Percentiles rank a stretch among this genome's conserved stretches.
Evolutionary conservation across 2,888 invertebrate genomes (phyloP).

Genomic region (Campoplex capitator): DNA sequence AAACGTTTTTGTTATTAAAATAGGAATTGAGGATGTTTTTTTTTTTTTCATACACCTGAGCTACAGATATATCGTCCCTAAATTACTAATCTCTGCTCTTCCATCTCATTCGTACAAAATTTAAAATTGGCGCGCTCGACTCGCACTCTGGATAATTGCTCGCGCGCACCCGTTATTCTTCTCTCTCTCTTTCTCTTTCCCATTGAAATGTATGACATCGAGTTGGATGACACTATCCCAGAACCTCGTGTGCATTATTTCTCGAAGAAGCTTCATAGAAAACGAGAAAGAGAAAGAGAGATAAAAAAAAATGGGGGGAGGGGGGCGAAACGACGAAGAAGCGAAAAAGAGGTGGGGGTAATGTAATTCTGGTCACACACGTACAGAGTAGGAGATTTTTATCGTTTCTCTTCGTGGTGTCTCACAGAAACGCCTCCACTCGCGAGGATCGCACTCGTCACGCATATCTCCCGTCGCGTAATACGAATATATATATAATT

Average conservation of each 20-base stretch:
- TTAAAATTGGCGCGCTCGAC: conserved; percentile 15
- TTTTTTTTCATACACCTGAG: background rate
- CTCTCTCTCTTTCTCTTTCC: conserved; percentile 47
- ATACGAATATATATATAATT: conserved; percentile 29
- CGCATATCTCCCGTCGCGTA: conserved; percentile 68
- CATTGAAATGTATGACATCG: conserved; percentile 77
- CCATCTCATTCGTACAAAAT: conserved; percentile 2
- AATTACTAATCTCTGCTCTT: background rate
- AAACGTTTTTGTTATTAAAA: background rate
- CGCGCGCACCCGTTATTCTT: conserved; percentile 17
- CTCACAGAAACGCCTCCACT: conserved; percentile 75
- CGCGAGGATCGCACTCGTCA: conserved; percentile 73
- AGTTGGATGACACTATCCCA: background rate
- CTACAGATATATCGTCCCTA: background rate
- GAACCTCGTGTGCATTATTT: conserved; percentile 18
- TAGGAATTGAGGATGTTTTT: too few relatives aligned
- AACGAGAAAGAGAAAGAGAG: conserved; percentile 70
- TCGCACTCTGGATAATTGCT: conserved; percentile 59
- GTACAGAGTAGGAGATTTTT: conserved; percentile 77
- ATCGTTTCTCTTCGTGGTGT: conserved; percentile 75
- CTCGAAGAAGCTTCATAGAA: conserved; percentile 69
- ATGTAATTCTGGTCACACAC: conserved; percentile 82
- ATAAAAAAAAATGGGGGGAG: conserved; percentile 65
- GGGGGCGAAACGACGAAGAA: conserved; percentile 10
- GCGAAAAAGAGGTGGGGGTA: conserved; percentile 66